Evolutionary conservation across 2,888 invertebrate species (phyloP), one percentile per base, ranked within the genome.

Genomic region (Xylota segnis): DNA sequence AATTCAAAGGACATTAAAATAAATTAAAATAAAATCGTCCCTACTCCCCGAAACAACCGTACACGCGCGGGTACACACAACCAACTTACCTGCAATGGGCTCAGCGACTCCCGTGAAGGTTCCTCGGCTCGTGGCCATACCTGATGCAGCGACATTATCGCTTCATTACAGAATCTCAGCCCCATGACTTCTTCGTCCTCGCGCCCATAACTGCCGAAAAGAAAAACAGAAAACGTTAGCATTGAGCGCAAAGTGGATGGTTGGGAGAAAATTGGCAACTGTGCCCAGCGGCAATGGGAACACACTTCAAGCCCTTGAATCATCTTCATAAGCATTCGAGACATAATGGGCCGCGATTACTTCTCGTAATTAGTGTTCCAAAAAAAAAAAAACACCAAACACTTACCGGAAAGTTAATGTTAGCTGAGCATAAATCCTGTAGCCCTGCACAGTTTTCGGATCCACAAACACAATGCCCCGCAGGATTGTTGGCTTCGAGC

Each of bases 131-230:
- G 94, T 0, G 97, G 97, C 94, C 96, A 97, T 65, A 98, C 94
- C 91, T 97, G 97, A 68, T 96, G 96, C 75, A 98, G 94, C 90
- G 98, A 97, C 95, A 98, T 96, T 90, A 98, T 96, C 70, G 98
- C 97, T 93, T 99, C 99, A 92, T 99, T 99, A 93, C 98, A 97
- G 93, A 99, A 99, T 90, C 98, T 98, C 88, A 99, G 94, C 0
- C 99, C 99, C 95, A 99, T 97, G 27, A 99, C 99, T 93, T 99
- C 99, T 91, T 99, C 97, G 91, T 99, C 99, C 93, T 99, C 99
- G 58, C 99, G 94, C 0, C 99, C 99, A 91, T 99, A 99, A 88
- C 96, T 96, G 91, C n/a, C 74, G 83, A 23, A 16, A n/a, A 61
- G 71, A 50, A 68, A 43, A 54, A 47, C 10, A 54, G 7, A 50